These are phyloP conservation scores for Sebastes trivittatus DNA, from an alignment of 2,797 vertebrate species.

Conservation along the genomic window DNA sequence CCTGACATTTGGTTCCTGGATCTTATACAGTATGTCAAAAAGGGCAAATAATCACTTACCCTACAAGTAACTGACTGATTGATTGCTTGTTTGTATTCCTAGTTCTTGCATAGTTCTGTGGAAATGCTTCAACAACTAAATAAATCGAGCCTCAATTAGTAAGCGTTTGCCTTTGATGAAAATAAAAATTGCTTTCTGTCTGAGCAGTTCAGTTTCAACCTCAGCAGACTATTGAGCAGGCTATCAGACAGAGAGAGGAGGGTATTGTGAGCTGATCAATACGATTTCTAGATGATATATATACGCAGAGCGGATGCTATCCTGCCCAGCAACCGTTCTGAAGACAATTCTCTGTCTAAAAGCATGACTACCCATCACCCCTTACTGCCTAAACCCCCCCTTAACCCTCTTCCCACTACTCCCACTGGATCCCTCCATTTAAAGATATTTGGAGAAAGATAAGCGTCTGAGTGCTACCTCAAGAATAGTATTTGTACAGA, in stretches of 20 bases:
- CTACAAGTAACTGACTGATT: neutral
- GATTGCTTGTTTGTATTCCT: neutral
- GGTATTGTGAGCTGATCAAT: conserved; percentile 54
- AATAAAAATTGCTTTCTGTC: conserved; percentile 3
- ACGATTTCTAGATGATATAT: conserved; percentile 39
- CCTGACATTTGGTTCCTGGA: neutral
- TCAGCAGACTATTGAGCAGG: conserved; percentile 43
- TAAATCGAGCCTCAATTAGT: neutral
- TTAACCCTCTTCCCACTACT: neutral
- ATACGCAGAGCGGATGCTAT: conserved; percentile 17
- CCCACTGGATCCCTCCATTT: conserved; percentile 21
- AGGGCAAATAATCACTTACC: neutral
- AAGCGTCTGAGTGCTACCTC: conserved; percentile 11
- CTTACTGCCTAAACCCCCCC: neutral
- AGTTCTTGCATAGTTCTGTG: neutral
- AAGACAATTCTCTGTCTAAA: neutral
- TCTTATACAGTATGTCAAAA: neutral
- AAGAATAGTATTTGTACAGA: conserved; percentile 51
- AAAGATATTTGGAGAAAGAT: conserved; percentile 26
- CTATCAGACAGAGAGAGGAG: conserved; percentile 40
- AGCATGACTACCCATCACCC: neutral
- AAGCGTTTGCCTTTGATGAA: neutral
- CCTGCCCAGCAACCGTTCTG: neutral
- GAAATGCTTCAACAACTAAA: neutral
- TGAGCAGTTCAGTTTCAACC: neutral